Conservation (phyloP, 2,888 invertebrate species). For the Prosopocoilus inquinatus region DNA sequence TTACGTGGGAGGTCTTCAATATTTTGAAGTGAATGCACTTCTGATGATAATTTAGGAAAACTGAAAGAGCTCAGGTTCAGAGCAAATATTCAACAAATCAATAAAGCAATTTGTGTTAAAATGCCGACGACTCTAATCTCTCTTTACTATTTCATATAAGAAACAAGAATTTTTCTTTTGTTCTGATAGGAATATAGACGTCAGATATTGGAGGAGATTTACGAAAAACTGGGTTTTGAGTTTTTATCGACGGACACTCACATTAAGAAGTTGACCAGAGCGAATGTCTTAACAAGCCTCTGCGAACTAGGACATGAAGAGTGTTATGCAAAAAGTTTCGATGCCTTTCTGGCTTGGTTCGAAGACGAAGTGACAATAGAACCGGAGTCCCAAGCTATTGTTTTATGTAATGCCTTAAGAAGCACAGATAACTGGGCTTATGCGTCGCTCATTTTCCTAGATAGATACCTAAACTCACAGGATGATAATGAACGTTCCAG, state of each 20-base stretch:
- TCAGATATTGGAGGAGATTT: conserved; percentile 53
- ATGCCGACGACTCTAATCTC: background rate
- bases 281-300: conserved; percentile 26
- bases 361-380: background rate
- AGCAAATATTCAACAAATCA: no score
- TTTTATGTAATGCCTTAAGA: conserved; percentile 48
- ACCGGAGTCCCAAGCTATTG: conserved; percentile 35
- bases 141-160: background rate
- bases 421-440: conserved; percentile 52
- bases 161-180: no score
- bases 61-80: no score
- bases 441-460: conserved; percentile 64
- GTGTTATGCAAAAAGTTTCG: conserved; percentile 23
- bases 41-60: background rate
- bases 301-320: conserved; percentile 26
- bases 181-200: conserved; percentile 10
- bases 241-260: conserved; percentile 24
- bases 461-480: conserved; percentile 52
- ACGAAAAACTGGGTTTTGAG: conserved; percentile 31
- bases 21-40: background rate
- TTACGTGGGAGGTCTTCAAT: no score
- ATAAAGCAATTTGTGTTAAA: conserved; percentile 3
- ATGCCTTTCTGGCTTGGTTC: conserved; percentile 14
- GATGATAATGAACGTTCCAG: conserved; percentile 61
- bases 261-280: conserved; percentile 27